Percentiles rank a stretch among this genome's conserved stretches.
phyloP scores from a whole-genome alignment of 35 echinoderm and acorn worm species.

The Holothuria glaberrima region DNA sequence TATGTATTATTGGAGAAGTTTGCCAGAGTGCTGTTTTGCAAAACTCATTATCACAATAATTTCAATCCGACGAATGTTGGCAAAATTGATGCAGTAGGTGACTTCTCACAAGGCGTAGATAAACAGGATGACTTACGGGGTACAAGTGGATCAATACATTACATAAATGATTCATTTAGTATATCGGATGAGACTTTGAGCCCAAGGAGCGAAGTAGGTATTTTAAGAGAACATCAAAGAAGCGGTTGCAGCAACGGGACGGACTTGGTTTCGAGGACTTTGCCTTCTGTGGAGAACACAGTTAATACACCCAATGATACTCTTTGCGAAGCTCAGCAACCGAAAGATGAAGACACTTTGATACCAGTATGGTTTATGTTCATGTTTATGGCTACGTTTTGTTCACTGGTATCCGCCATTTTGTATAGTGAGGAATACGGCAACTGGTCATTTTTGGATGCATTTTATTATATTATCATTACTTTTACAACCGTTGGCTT shows the following conservation, averaged over 20 bases:
- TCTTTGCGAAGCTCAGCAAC: too few species aligned
- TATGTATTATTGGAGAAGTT: background rate
- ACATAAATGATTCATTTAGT: too few species aligned
- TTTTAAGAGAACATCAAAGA: too few species aligned
- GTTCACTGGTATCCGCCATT: background rate
- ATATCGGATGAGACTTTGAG: too few species aligned
- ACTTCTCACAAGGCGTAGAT: background rate
- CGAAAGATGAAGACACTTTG: background rate
- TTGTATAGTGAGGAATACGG: background rate
- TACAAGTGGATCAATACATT: too few species aligned
- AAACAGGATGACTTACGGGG: too few species aligned
- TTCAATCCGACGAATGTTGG: too few species aligned
- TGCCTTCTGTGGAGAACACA: too few species aligned
- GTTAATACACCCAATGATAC: too few species aligned
- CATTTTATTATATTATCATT: conserved; percentile 1
- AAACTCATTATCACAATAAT: background rate
- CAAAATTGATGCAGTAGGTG: background rate
- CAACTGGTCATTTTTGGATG: conserved; percentile 17
- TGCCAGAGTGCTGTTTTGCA: background rate
- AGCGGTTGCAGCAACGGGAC: too few species aligned
- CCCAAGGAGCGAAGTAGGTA: too few species aligned
- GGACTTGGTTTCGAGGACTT: too few species aligned
- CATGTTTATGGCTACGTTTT: background rate
- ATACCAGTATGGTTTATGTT: conserved; percentile 31
- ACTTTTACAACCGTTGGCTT: conserved; percentile 39